Evolutionary conservation across 30 jellyfish, hydroid and myxozoan genomes (phyloP).

Genomic region (Rhopilema esculentum): DNA sequence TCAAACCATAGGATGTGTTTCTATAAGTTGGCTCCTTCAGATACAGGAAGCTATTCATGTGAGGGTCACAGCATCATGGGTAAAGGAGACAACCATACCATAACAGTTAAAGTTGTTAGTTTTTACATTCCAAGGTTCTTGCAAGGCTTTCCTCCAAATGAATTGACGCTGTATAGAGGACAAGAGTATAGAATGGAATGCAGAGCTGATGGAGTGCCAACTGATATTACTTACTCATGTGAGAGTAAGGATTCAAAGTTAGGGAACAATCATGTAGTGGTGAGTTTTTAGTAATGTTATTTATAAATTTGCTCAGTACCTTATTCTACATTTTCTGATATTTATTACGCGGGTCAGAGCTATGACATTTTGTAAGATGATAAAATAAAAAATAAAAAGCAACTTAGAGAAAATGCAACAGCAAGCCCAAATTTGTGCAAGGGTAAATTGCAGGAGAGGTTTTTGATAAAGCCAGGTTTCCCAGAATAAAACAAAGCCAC

Average conservation of each 20-base stretch:
- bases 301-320: not conserved
- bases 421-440: too few species aligned
- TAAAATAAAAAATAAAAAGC: too few species aligned
- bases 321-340: not conserved
- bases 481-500: too few species aligned
- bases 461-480: too few species aligned
- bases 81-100: constrained; percentile 5
- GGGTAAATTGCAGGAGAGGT: too few species aligned
- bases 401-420: too few species aligned
- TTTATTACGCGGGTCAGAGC: too few species aligned
- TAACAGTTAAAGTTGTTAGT: not conserved
- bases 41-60: constrained; percentile 46
- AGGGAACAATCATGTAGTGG: not conserved
- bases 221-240: not conserved
- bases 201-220: not conserved
- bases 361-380: too few species aligned
- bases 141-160: constrained; percentile 26
- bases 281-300: not conserved
- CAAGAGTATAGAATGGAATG: constrained; percentile 39
- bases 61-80: constrained; percentile 1
- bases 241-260: not conserved
- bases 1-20: not conserved
- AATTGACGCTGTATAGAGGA: constrained; percentile 42
- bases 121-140: constrained; percentile 11
- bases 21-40: not conserved